phyloP scores from a whole-genome alignment of 2,797 vertebrate genomes.

The Moxostoma hubbsi region DNA sequence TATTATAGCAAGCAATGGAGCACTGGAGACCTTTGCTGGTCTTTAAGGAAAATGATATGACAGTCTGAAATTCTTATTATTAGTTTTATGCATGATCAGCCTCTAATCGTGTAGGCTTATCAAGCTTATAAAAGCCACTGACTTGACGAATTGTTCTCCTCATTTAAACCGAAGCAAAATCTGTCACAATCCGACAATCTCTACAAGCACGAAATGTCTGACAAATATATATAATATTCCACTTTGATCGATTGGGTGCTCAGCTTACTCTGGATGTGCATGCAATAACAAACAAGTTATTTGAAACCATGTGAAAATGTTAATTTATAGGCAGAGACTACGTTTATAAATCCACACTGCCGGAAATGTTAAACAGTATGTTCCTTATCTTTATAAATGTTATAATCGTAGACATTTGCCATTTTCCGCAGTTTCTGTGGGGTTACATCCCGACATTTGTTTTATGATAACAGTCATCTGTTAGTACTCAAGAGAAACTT shows the following conservation, averaged over 20 bases:
- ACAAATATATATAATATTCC: slow-evolving; percentile 6
- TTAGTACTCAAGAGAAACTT: slow-evolving; percentile 1
- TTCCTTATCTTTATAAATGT: slow-evolving; percentile 13
- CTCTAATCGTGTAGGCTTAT: slow-evolving; percentile 22
- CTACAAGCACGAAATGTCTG: background rate
- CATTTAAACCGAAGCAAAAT: background rate
- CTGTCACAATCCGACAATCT: background rate
- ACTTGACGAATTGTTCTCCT: background rate
- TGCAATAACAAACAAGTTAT: slow-evolving; percentile 7
- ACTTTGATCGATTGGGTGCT: background rate
- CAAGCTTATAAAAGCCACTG: slow-evolving; percentile 18
- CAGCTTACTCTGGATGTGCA: background rate
- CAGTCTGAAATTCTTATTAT: slow-evolving; percentile 32
- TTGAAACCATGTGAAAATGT: background rate
- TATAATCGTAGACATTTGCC: slow-evolving; percentile 1
- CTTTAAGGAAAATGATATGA: slow-evolving; percentile 4
- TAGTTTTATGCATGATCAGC: slow-evolving; percentile 16
- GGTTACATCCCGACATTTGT: background rate
- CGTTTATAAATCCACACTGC: background rate
- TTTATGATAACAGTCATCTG: slow-evolving; percentile 22
- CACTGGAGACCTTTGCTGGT: background rate
- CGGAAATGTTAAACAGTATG: slow-evolving; percentile 16
- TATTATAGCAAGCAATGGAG: background rate
- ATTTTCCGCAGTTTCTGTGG: background rate
- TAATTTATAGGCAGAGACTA: background rate